Base-by-base conservation (phyloP, 2,797 vertebrate genomes). In the Amphiprion clarkii region DNA sequence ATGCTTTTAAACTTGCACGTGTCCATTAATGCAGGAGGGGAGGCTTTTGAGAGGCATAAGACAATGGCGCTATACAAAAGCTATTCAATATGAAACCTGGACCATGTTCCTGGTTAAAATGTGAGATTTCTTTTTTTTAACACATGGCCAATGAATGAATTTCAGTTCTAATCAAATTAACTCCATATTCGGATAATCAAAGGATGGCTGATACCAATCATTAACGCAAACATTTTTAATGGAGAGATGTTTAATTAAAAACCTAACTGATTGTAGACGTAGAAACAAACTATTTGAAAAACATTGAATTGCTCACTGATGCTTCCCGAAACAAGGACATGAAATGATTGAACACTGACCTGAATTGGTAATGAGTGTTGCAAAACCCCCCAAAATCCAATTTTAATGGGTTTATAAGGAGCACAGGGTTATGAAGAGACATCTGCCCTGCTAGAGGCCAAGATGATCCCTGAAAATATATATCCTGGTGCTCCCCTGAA, bases 1-100 rank as follows among this genome's bases (percentile, higher is more conserved):
- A 94, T 94, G 93, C 91, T 94, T 95, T 95, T 94, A 94, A 93
- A 93, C 80, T 82, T 81, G 83, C 91, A 88, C 87, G 63, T 76
- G 87, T 83, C 85, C 89, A 88, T 90, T 94, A 93, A 93, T 91
- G 90, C 76, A 75, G 83, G 79, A 84, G 67, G 71, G 68, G 68
- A 76, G 67, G 80, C 71, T 76, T 83, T 67, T 68, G 78, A 84
- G 79, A 82, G 80, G 63, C 74, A 63, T 75, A 81, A 91, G 86
- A 88, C 87, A 86, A 87, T 86, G 59, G 84, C 64, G 59, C 71
- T 52, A 56, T 74, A 71, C 67, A 57, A 67, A 76, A 81, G 73
- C 74, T 57, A 70, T 85, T 88, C 83, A 83, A 51, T 72, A 61
- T 27, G 52, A 63, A 62, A 70, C 72, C 7, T 33, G 74, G 53